Percentiles rank a stretch among this genome's conserved stretches.
These are phyloP conservation scores for Rhynchopsitta pachyrhyncha DNA, from an alignment of 2,113 vertebrate species.

Conservation along the genomic window DNA sequence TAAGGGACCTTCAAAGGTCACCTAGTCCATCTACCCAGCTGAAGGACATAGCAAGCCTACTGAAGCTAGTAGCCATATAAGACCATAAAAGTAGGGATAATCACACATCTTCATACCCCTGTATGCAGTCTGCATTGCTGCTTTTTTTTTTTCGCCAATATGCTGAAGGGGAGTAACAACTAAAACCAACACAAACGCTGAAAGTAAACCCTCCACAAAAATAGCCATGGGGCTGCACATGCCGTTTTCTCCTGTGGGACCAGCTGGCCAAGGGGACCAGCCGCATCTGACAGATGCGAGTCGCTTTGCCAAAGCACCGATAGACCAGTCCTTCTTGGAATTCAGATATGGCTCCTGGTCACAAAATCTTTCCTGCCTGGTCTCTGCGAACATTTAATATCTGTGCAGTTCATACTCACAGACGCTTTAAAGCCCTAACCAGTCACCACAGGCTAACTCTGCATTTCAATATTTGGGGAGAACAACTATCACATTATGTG, in stretches of 20 bases:
- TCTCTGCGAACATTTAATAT: background rate
- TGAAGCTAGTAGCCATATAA: background rate
- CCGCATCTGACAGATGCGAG: background rate
- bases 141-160: background rate
- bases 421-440: background rate
- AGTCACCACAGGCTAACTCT: background rate
- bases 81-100: background rate
- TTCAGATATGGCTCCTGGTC: background rate
- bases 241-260: background rate
- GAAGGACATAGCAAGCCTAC: background rate
- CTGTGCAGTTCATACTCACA: background rate
- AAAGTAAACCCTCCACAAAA: background rate
- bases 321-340: background rate
- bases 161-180: fast-evolving
- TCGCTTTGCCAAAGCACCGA: background rate
- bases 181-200: background rate
- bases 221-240: background rate
- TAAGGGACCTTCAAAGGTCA: background rate
- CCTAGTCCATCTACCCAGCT: background rate
- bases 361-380: background rate
- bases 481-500: background rate
- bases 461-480: background rate
- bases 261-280: background rate
- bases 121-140: background rate
- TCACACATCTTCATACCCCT: background rate